phyloP scores from a whole-genome alignment of 2,888 invertebrate species.

The Pheosia tremula region DNA sequence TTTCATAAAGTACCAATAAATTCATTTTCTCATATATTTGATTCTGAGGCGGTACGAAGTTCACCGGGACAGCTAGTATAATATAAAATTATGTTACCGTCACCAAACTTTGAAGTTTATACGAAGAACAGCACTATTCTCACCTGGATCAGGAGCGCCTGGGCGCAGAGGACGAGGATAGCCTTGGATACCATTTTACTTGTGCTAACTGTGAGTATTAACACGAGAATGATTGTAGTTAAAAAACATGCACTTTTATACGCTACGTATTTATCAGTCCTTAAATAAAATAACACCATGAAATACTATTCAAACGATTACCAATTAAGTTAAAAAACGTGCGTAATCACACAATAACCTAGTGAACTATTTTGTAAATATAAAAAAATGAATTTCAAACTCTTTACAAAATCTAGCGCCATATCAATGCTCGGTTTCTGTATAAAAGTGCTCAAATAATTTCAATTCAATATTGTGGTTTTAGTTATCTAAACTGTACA shows the following conservation, averaged over 20 bases:
- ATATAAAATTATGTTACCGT: too few species aligned
- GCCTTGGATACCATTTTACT: constrained; percentile 24
- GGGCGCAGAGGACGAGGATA: constrained; percentile 24
- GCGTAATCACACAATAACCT: background rate
- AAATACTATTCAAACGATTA: background rate
- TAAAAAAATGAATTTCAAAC: background rate
- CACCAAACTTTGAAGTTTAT: too few species aligned
- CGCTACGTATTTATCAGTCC: constrained; percentile 3
- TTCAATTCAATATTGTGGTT: constrained; percentile 3
- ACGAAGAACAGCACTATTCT: background rate
- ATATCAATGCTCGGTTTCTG: background rate
- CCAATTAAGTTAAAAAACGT: background rate
- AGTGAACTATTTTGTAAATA: background rate
- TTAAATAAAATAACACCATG: background rate
- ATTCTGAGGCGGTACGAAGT: too few species aligned
- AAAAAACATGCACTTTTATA: constrained; percentile 10
- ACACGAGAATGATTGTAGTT: constrained; percentile 15
- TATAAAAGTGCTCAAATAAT: constrained; percentile 12
- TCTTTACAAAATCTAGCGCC: background rate
- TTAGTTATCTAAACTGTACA: constrained; percentile 9
- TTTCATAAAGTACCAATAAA: too few species aligned
- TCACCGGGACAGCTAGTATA: too few species aligned
- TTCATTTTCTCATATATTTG: too few species aligned
- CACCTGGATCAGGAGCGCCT: constrained; percentile 29
- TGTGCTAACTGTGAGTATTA: background rate